phyloP scores from a whole-genome alignment of 2,888 invertebrate species.

The Aleiodes alternator region DNA sequence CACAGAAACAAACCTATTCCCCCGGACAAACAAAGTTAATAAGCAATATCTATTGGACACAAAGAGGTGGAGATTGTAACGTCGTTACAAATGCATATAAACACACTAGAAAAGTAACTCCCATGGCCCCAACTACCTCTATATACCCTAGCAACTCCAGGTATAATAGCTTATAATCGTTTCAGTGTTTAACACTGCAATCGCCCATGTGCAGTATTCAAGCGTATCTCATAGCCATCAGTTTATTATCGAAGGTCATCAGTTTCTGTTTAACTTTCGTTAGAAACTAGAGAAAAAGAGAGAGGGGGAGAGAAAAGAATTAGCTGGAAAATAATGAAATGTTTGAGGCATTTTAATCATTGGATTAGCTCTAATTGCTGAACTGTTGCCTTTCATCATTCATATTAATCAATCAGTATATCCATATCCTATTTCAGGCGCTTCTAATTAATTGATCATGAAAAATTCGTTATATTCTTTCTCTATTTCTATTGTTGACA shows the following conservation, averaged over 20 bases:
- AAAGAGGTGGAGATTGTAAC: slow-evolving; percentile 46
- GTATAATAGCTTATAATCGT: slow-evolving; percentile 61
- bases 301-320: not conserved
- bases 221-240: slow-evolving; percentile 19
- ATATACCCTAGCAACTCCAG: not conserved
- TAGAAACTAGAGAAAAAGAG: too few species aligned
- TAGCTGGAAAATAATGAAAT: slow-evolving; percentile 15
- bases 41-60: slow-evolving; percentile 67
- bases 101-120: slow-evolving; percentile 34
- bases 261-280: slow-evolving; percentile 22
- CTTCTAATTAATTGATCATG: too few species aligned
- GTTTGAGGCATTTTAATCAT: not conserved
- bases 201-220: slow-evolving; percentile 29
- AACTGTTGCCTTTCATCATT: too few species aligned
- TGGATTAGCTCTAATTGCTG: not conserved
- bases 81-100: slow-evolving; percentile 56
- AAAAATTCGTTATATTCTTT: too few species aligned
- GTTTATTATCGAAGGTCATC: slow-evolving; percentile 25
- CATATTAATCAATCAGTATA: too few species aligned
- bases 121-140: slow-evolving; percentile 45
- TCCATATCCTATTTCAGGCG: too few species aligned
- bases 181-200: slow-evolving; percentile 50
- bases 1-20: slow-evolving; percentile 56
- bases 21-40: slow-evolving; percentile 70
- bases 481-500: too few species aligned